These are phyloP conservation scores for Drosophila nigricruria DNA, from an alignment of 2,888 invertebrate species.

Conservation along the genomic window DNA sequence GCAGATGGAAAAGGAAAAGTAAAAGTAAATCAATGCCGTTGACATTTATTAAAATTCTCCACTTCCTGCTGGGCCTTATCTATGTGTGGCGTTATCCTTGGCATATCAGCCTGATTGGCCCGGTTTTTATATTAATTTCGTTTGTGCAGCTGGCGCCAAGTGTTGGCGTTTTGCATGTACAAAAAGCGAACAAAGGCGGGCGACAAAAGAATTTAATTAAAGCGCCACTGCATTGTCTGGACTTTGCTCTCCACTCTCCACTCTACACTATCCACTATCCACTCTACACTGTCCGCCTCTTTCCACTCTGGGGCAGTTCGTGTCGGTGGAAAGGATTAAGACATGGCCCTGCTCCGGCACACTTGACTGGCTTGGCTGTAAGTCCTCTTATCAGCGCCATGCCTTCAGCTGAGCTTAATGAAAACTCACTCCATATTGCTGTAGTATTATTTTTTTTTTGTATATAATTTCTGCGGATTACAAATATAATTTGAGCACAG, in stretches of 20 bases:
- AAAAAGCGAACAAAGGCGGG: constrained; percentile 44
- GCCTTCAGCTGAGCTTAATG: constrained; percentile 33
- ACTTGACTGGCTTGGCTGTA: constrained; percentile 35
- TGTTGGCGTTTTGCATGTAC: constrained; percentile 68
- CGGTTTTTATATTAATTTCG: constrained; percentile 69
- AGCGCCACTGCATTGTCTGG: constrained; percentile 63
- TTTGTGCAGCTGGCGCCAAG: constrained; percentile 51
- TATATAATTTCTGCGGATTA: constrained; percentile 51
- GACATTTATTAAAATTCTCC: constrained; percentile 12
- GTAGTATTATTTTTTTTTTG: constrained; percentile 1
- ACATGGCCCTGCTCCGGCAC: constrained; percentile 28
- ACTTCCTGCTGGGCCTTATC: constrained; percentile 1
- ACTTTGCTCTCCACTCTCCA: not conserved
- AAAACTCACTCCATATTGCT: constrained; percentile 25
- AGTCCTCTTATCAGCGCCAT: constrained; percentile 34
- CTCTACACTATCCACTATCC: too few species aligned
- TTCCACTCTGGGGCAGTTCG: constrained; percentile 8
- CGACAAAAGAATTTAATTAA: constrained; percentile 78
- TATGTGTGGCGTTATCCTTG: constrained; percentile 22
- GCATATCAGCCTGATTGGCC: constrained; percentile 49
- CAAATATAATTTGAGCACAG: constrained; percentile 66
- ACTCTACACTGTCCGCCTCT: too few species aligned
- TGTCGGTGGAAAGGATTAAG: constrained; percentile 71
- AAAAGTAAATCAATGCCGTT: constrained; percentile 4
- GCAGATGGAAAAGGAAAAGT: not conserved